Evolutionary conservation across 2,888 invertebrate species (phyloP).

Genomic region (Drosophila longiperda): DNA sequence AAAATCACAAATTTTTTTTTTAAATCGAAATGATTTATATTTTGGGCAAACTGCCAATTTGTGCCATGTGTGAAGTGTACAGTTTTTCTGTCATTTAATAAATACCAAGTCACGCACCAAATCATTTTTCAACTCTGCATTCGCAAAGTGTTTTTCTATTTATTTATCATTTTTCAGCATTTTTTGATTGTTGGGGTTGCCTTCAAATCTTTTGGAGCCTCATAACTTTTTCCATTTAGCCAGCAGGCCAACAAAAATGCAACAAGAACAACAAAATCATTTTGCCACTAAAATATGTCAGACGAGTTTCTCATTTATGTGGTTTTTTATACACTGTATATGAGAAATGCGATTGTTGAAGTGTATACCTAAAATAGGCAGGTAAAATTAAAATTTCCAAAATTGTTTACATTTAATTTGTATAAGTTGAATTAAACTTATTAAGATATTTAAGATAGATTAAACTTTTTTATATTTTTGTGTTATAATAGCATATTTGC

Average conservation of each 20-base stretch:
- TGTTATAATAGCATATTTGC: too few relatives aligned
- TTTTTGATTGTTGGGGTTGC: conserved; percentile 35
- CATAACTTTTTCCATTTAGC: conserved; percentile 60
- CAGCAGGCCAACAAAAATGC: conserved; percentile 16
- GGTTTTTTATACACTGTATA: conserved; percentile 4
- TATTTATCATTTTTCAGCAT: not conserved
- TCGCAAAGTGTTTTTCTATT: conserved; percentile 15
- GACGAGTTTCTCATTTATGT: conserved; percentile 8
- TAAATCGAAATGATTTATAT: not conserved
- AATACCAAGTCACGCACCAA: conserved; percentile 25
- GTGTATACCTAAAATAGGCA: not conserved
- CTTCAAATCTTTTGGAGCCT: conserved; percentile 52
- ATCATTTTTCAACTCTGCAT: conserved; percentile 18
- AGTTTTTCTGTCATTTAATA: conserved; percentile 10
- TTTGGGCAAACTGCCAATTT: conserved; percentile 8
- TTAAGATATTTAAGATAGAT: not conserved
- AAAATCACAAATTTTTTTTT: not conserved
- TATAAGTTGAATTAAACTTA: not conserved
- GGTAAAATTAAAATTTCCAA: not conserved
- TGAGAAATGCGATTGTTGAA: not conserved
- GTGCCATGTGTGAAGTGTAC: not conserved
- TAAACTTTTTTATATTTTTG: not conserved
- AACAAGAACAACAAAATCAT: conserved; percentile 24
- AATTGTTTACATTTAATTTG: not conserved
- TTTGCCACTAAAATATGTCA: conserved; percentile 34